These are phyloP conservation scores for Vanessa cardui DNA, from an alignment of 2,888 invertebrate genomes.

Conservation along the genomic window DNA sequence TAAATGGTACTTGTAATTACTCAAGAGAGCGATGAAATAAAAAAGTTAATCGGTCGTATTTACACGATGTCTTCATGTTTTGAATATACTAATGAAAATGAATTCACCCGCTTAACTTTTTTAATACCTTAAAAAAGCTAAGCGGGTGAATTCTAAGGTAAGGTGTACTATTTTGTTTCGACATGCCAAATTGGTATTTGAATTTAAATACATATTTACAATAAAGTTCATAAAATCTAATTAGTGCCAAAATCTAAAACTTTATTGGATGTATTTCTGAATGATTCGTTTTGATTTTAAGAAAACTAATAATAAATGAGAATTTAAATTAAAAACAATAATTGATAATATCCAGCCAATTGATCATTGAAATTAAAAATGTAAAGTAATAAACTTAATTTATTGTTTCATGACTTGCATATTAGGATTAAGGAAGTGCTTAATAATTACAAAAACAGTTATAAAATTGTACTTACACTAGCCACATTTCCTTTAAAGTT, in stretches of 20 bases:
- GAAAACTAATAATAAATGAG: neutral
- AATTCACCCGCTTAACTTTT: too few species aligned
- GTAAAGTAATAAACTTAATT: too few species aligned
- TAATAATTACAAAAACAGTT: neutral
- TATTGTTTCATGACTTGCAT: neutral
- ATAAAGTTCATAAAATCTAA: constrained; percentile 6
- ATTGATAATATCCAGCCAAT: too few species aligned
- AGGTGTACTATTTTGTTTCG: too few species aligned
- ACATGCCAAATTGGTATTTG: neutral
- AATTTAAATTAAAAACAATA: neutral
- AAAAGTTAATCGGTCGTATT: too few species aligned
- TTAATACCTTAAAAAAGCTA: too few species aligned
- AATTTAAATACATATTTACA: neutral
- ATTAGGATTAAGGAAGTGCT: neutral
- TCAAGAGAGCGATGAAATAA: too few species aligned
- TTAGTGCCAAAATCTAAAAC: constrained; percentile 36
- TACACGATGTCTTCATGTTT: too few species aligned
- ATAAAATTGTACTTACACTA: constrained; percentile 11
- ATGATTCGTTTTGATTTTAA: neutral
- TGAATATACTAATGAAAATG: too few species aligned
- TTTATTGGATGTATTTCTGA: neutral
- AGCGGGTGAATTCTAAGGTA: too few species aligned
- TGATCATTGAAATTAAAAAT: too few species aligned
- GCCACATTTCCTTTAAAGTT: constrained; percentile 7
- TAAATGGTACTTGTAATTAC: too few species aligned